Percentiles rank a stretch among this genome's conserved stretches.
These are phyloP conservation scores for Tribolium castaneum DNA, from an alignment of 1,140 invertebrate genomes.

Conservation along the genomic window DNA sequence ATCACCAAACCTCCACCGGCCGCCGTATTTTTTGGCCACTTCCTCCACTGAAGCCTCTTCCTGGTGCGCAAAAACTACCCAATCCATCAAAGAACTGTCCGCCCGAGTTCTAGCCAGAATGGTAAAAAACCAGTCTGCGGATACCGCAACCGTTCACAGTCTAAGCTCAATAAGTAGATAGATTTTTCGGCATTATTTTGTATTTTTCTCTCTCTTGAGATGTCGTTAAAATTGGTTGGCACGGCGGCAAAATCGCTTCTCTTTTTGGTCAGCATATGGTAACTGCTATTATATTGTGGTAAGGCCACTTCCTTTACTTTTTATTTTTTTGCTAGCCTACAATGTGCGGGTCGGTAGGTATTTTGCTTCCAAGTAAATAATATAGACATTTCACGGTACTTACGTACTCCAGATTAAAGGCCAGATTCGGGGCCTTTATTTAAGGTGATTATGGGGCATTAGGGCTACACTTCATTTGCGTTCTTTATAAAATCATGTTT, in stretches of 20 bases:
- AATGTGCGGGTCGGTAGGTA: slow-evolving; percentile 49
- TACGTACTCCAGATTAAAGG: slow-evolving; percentile 51
- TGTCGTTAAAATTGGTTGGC: slow-evolving; percentile 37
- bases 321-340: slow-evolving; percentile 43
- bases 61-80: slow-evolving; percentile 28
- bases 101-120: slow-evolving; percentile 44
- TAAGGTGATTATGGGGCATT: slow-evolving; percentile 46
- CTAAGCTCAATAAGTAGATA: slow-evolving; percentile 47
- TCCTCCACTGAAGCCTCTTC: slow-evolving; percentile 23
- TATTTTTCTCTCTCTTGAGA: slow-evolving; percentile 43
- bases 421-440: slow-evolving; percentile 38
- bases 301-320: slow-evolving; percentile 47
- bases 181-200: slow-evolving; percentile 50
- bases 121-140: neutral
- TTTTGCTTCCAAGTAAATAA: slow-evolving; percentile 48
- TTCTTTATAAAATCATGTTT: slow-evolving; percentile 14
- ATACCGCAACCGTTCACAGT: slow-evolving; percentile 23
- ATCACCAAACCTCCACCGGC: neutral
- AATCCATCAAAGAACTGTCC: slow-evolving; percentile 53
- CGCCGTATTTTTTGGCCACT: neutral
- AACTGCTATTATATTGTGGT: slow-evolving; percentile 41
- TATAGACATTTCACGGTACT: slow-evolving; percentile 56
- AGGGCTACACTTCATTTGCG: slow-evolving; percentile 35
- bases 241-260: slow-evolving; percentile 12
- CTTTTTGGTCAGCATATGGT: slow-evolving; percentile 46